Evolutionary conservation across 2,888 invertebrate species (phyloP).

Genomic region (Dynastes hyllus): DNA sequence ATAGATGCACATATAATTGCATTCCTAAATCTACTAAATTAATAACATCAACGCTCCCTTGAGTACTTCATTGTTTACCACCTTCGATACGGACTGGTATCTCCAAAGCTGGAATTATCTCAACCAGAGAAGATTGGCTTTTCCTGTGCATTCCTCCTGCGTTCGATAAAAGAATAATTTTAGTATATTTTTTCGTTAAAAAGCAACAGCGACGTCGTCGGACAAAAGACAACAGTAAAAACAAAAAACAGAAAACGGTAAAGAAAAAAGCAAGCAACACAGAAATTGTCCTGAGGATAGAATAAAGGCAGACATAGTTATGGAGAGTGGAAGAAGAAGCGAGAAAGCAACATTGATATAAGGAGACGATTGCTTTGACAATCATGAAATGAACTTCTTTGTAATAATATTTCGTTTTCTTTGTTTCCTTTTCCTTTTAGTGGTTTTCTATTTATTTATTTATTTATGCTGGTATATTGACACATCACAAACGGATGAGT

Average conservation of each 20-base stretch:
- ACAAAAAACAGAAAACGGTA: no score
- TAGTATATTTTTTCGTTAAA: not conserved
- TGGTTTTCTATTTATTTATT: not conserved
- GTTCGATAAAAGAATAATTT: slow-evolving; percentile 2
- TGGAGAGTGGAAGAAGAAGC: not conserved
- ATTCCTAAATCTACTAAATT: no score
- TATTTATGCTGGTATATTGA: no score
- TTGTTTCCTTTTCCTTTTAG: not conserved
- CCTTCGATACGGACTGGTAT: not conserved
- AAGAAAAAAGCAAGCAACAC: slow-evolving; percentile 6
- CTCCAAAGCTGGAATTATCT: slow-evolving; percentile 1
- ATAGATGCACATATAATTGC: no score
- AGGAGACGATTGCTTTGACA: not conserved
- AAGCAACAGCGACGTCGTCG: not conserved
- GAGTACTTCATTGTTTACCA: not conserved
- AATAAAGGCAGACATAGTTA: not conserved
- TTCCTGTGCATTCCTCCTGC: not conserved
- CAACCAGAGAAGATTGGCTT: not conserved
- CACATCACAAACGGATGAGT: no score
- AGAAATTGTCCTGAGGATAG: not conserved
- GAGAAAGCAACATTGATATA: not conserved
- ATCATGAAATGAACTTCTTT: not conserved
- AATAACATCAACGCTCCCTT: not conserved
- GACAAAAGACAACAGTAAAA: not conserved
- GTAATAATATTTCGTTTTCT: not conserved